These are phyloP conservation scores for Brachypodius melanocephalos DNA, from an alignment of 2,113 vertebrate species.

Conservation along the genomic window DNA sequence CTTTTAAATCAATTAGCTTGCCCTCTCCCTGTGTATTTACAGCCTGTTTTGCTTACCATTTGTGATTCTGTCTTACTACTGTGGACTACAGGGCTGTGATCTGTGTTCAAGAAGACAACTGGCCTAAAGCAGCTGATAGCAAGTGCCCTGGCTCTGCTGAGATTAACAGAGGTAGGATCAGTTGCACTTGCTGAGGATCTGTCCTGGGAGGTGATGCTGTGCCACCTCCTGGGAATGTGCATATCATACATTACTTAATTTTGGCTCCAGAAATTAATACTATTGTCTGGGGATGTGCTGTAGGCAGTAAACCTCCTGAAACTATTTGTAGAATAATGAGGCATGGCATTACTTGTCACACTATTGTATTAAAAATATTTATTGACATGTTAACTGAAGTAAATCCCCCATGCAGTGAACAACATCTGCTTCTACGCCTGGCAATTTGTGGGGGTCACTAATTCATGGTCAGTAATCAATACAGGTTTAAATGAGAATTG, in stretches of 20 bases:
- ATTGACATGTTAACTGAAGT: constrained; percentile 44
- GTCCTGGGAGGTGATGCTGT: neutral
- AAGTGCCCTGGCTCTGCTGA: neutral
- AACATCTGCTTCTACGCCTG: constrained; percentile 42
- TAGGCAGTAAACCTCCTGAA: constrained; percentile 9
- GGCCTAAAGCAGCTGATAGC: neutral
- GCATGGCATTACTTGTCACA: constrained; percentile 4
- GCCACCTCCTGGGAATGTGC: neutral
- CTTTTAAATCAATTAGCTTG: neutral
- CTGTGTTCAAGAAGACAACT: neutral
- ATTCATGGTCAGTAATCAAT: constrained; percentile 51
- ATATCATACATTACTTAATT: neutral
- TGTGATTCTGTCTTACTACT: neutral
- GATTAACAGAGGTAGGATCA: neutral
- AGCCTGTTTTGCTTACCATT: neutral
- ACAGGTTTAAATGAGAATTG: constrained; percentile 45
- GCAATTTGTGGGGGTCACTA: constrained; percentile 25
- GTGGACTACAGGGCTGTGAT: neutral
- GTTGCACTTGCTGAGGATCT: neutral
- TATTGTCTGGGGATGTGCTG: neutral
- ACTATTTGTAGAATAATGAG: constrained; percentile 22
- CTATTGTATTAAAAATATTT: constrained; percentile 37
- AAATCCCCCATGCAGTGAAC: constrained; percentile 42
- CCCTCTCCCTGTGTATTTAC: neutral
- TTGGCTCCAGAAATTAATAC: constrained; percentile 1